Evolutionary conservation across 53 echinoderm and acorn worm species (phyloP).

Genomic region (Antedon mediterranea): DNA sequence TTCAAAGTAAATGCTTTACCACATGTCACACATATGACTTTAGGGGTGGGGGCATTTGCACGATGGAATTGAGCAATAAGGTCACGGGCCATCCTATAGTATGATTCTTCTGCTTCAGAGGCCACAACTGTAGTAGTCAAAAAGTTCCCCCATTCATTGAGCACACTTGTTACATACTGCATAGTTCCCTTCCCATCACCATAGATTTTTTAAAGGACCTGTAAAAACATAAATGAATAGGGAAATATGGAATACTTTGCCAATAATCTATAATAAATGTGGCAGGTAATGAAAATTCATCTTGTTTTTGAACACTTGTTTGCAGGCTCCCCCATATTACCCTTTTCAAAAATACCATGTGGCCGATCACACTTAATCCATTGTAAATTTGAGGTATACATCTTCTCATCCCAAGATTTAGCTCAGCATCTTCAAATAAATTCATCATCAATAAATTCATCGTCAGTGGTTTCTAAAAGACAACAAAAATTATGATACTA

Average conservation of each 20-base stretch:
- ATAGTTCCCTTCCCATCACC: constrained; percentile 39
- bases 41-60: too few species aligned
- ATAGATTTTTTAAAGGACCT: constrained; percentile 50
- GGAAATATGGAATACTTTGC: too few species aligned
- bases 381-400: constrained; percentile 24
- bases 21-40: background rate
- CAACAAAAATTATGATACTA: too few species aligned
- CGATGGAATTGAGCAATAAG: too few species aligned
- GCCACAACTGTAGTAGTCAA: constrained; percentile 28
- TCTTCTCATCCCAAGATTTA: constrained; percentile 37
- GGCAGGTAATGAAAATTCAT: too few species aligned
- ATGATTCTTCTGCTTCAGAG: constrained; percentile 26
- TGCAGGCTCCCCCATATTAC: too few species aligned
- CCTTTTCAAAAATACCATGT: constrained; percentile 31
- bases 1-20: background rate
- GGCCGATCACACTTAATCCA: constrained; percentile 52
- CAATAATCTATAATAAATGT: too few species aligned
- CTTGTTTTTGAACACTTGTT: too few species aligned
- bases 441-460: too few species aligned
- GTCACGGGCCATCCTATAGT: constrained; percentile 26
- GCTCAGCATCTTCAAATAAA: constrained; percentile 17
- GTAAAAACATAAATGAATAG: too few species aligned
- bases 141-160: constrained; percentile 56
- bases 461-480: too few species aligned
- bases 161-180: constrained; percentile 41